A percentile compares a stretch with the other conserved stretches of the same genome.
Conservation (phyloP, 2,797 vertebrate genomes). For the Typhlichthys subterraneus region DNA sequence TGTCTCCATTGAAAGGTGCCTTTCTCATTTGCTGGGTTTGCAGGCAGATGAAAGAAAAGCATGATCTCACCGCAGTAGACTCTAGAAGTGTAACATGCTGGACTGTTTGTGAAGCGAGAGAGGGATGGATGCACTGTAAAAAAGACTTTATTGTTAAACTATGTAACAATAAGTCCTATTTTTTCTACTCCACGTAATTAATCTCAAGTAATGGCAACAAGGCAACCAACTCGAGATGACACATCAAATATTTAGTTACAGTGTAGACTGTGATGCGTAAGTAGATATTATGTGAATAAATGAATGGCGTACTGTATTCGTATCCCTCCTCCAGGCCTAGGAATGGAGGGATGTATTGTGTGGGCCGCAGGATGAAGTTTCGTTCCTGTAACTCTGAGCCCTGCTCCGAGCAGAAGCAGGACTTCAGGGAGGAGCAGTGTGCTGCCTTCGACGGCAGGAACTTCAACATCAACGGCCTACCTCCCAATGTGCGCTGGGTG, state of each 20-base stretch:
- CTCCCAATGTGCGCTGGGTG: conserved; percentile 95
- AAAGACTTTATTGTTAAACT: too few species aligned
- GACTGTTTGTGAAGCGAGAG: too few species aligned
- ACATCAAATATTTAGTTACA: too few species aligned
- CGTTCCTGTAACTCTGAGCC: conserved; percentile 97
- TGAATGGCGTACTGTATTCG: background rate
- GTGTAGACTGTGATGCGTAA: background rate
- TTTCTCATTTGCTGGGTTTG: background rate
- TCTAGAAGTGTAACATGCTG: too few species aligned
- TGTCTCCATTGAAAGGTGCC: conserved; percentile 1
- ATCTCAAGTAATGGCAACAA: too few species aligned
- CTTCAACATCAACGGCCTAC: conserved; percentile 98
- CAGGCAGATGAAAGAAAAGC: background rate
- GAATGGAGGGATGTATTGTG: conserved; percentile 93
- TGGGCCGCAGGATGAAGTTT: conserved; percentile 97
- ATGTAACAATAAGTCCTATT: too few species aligned
- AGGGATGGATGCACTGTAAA: too few species aligned
- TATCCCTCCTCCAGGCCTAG: conserved; percentile 80
- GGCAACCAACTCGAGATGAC: too few species aligned
- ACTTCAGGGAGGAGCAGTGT: conserved; percentile 97
- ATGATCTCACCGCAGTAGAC: background rate
- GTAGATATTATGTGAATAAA: background rate
- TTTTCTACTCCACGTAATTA: too few species aligned
- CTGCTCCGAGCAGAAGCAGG: conserved; percentile 89
- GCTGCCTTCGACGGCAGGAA: conserved; percentile 91